Percentiles rank a stretch among this genome's conserved stretches.
Conservation (phyloP, 2,797 vertebrate species). For the Semotilus atromaculatus region DNA sequence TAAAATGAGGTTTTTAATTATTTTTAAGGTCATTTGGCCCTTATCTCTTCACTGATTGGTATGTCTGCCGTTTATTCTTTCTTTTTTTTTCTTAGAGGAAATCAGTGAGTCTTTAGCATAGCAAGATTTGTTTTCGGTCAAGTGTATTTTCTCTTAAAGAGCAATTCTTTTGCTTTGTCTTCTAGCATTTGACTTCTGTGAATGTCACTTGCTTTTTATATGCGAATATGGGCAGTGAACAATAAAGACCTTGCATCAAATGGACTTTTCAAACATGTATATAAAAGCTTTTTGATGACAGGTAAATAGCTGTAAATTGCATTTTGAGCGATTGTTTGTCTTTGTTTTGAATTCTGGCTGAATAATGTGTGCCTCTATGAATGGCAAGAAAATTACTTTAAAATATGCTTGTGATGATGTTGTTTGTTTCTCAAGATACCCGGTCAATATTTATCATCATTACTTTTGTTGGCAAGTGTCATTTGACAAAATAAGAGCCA, state of each 20-base stretch:
- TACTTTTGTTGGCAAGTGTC: conserved; percentile 46
- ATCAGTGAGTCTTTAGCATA: conserved; percentile 3
- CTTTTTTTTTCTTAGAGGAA: not conserved
- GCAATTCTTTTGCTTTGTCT: conserved; percentile 30
- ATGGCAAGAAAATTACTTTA: conserved; percentile 62
- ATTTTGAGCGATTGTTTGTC: conserved; percentile 57
- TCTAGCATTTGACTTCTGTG: conserved; percentile 52
- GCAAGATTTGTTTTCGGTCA: conserved; percentile 33
- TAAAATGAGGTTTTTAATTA: conserved; percentile 23
- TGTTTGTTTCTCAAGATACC: conserved; percentile 40
- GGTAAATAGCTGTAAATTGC: conserved; percentile 65
- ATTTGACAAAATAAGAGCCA: conserved; percentile 37
- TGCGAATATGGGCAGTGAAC: conserved; percentile 9
- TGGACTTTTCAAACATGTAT: conserved; percentile 59
- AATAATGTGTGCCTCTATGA: conserved; percentile 53
- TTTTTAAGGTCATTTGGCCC: conserved; percentile 34
- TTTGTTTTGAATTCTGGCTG: conserved; percentile 58
- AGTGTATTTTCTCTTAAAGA: conserved; percentile 39
- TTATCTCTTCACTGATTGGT: conserved; percentile 26
- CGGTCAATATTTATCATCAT: conserved; percentile 43
- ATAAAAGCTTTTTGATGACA: conserved; percentile 65
- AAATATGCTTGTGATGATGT: conserved; percentile 52
- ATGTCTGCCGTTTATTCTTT: not conserved
- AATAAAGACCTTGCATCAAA: conserved; percentile 52
- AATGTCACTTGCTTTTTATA: conserved; percentile 56